Evolutionary conservation across 2,113 vertebrate species (phyloP).

Genomic region (Cinclus cinclus): DNA sequence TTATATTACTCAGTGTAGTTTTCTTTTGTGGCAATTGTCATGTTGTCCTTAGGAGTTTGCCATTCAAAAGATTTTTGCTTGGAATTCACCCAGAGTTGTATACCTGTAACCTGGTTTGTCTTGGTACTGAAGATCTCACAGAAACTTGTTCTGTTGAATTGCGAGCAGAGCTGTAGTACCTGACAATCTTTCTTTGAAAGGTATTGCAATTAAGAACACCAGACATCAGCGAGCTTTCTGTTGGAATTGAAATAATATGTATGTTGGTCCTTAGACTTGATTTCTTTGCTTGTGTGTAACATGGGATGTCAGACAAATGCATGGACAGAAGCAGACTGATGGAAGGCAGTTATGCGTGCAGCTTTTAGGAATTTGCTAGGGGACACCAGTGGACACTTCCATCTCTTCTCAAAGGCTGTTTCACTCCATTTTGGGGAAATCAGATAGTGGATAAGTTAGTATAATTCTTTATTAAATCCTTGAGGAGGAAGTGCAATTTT

Average conservation of each 20-base stretch:
- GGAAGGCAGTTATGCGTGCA: not conserved
- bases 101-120: not conserved
- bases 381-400: not conserved
- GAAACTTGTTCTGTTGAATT: not conserved
- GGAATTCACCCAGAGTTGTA: not conserved
- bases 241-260: not conserved
- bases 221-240: not conserved
- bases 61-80: not conserved
- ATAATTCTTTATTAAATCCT: conserved; percentile 5
- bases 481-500: not conserved
- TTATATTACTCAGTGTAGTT: not conserved
- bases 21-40: not conserved
- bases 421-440: not conserved
- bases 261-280: not conserved
- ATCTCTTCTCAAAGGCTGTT: not conserved
- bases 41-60: not conserved
- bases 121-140: not conserved
- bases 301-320: not conserved
- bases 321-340: not conserved
- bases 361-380: not conserved
- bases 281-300: not conserved
- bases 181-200: not conserved
- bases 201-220: not conserved
- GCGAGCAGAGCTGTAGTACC: not conserved
- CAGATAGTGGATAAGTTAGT: not conserved